These are phyloP conservation scores for Decapterus maruadsi DNA, from an alignment of 2,797 vertebrate species.

Conservation along the genomic window DNA sequence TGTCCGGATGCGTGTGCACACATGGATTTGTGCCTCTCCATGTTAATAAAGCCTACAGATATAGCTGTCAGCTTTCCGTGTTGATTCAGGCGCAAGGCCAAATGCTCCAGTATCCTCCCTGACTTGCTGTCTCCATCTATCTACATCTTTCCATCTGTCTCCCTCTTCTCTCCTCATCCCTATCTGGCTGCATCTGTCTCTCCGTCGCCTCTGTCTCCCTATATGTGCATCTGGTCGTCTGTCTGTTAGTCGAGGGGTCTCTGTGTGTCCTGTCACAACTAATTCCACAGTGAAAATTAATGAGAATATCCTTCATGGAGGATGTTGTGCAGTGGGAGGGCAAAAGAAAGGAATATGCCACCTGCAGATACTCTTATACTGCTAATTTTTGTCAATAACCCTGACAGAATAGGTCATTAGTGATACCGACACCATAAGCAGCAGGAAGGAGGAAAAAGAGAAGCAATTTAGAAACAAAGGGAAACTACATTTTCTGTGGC, in stretches of 20 bases:
- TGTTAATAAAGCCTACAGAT: slow-evolving; percentile 83
- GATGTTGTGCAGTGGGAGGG: slow-evolving; percentile 13
- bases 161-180: slow-evolving; percentile 50
- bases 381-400: slow-evolving; percentile 34
- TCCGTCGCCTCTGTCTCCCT: slow-evolving; percentile 32
- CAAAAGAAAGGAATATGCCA: slow-evolving; percentile 7
- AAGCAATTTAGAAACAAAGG: neutral
- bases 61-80: slow-evolving; percentile 82
- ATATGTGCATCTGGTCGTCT: slow-evolving; percentile 64
- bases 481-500: neutral
- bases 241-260: slow-evolving; percentile 13
- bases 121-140: slow-evolving; percentile 75
- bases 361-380: slow-evolving; percentile 17
- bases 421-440: neutral
- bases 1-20: slow-evolving; percentile 20
- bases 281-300: slow-evolving; percentile 32
- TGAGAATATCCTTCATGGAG: slow-evolving; percentile 7
- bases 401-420: slow-evolving; percentile 25
- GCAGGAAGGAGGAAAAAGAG: neutral
- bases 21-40: slow-evolving; percentile 66
- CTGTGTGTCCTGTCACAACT: slow-evolving; percentile 32
- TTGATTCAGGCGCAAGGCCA: slow-evolving; percentile 81
- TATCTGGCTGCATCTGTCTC: slow-evolving; percentile 57
- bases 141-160: slow-evolving; percentile 78
- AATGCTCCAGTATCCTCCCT: slow-evolving; percentile 74